Base-by-base conservation (phyloP, 2,797 vertebrate genomes). In the Sebastes melanostomus region DNA sequence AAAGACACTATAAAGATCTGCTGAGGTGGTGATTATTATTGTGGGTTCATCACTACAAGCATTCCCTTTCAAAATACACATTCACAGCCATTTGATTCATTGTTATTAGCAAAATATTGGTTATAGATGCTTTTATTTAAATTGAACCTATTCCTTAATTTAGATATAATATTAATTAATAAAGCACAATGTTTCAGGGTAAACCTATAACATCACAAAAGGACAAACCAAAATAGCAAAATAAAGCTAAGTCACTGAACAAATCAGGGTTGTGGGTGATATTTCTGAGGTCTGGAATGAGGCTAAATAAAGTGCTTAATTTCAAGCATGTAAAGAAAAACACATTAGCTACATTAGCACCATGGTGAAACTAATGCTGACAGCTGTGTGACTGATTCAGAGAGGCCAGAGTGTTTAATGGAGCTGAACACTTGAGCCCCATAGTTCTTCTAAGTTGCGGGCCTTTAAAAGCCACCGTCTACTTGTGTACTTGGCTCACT, bases 321-420 rank as follows among this genome's bases (percentile, higher is more conserved):
- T 65, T 77, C 46, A 67, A 72, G 63, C 34, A 30, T 20, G 25
- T 46, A 54, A 72, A 67, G 36, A 63, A 65, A 81, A 75, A 60
- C 27, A 73, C 16, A 46, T 46, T 38, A n/a, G 42, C 14, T 61
- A 22, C 46, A 75, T 65, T 56, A 63, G 42, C 12, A 25, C 16
- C 60, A 55, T 10, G 16, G 52, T 8, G 24, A 69, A 81, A 76
- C 55, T 52, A 22, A 67, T 22, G 24, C 13, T 52, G 22, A 72
- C 62, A 75, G 30, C 60, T 63, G 71, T 78, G 67, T 61, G 62
- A 84, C 27, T 24, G n/a, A 80, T 78, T 81, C 29, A 72, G 7
- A 60, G 18, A 46, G 38, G 55, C 20, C n/a, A 52, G 22, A 22
- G 22, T 59, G 69, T 67, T 67, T 24, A 77, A 73, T 1, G n/a